Base-by-base conservation (phyloP, 1,140 invertebrate species). In the Drosophila seguyi region DNA sequence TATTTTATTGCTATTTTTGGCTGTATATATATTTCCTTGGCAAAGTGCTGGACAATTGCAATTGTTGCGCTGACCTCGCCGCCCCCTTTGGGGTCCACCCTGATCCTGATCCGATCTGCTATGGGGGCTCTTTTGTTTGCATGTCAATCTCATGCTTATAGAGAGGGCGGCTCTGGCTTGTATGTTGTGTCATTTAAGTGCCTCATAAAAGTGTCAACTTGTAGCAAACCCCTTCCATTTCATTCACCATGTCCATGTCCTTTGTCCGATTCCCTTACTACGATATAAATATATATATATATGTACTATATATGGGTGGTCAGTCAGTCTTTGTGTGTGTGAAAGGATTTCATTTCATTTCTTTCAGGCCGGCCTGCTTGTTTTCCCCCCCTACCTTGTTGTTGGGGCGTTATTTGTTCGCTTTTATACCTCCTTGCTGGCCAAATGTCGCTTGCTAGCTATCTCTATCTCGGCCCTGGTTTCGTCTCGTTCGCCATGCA, bases 121-220 rank as follows among this genome's bases (percentile, higher is more conserved):
- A 20, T 20, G 20, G 18, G 31, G 31, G 16, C 47, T 52, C 66
- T 53, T 48, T 85, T 86, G 82, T 86, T 81, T 86, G 82, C 82
- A 86, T 86, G 82, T 75, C 82, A 86, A 86, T 86, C 82, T 71
- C 71, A 68, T 72, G 67, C 67, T 58, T 72, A 73, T 72, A 59
- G 67, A 72, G 68, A 72, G 68, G 68, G 68, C 60, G 38, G 55
- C 42, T 56, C 62, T 25, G 62, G 55, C 77, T 81, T 78, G 81
- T 79, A 80, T 78, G 78, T 75, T 86, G 75, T 88, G 84, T 88
- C 84, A 88, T 83, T 88, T 88, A 88, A 88, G 84, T 83, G 84
- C 84, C 84, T 88, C 84, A 88, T 88, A 88, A 88, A 88, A 88
- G 84, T 88, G 84, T 88, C 84, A 88, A 88, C 84, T 88, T 88